Conservation (phyloP, 2,888 invertebrate genomes). For the Cryptus armator region DNA sequence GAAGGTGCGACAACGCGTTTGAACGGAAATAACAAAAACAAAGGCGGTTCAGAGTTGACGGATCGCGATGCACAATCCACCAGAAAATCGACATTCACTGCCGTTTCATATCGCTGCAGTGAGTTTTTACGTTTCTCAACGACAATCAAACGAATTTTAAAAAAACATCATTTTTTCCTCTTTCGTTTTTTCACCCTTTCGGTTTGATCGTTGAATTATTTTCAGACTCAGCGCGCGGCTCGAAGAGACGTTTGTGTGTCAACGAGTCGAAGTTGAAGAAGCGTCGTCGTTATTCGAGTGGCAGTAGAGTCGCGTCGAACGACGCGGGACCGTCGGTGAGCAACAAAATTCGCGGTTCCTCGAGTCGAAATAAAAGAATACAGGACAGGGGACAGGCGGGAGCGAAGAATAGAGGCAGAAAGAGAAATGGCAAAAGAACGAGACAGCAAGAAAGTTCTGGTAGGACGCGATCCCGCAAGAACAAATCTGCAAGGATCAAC, state of each 20-base stretch:
- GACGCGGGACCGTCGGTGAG: constrained; percentile 59
- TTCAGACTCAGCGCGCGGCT: constrained; percentile 50
- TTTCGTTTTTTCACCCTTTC: not conserved
- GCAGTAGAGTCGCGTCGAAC: constrained; percentile 53
- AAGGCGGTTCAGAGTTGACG: constrained; percentile 41
- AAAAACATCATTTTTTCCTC: not conserved
- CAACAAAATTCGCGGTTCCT: constrained; percentile 65
- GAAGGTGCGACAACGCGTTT: constrained; percentile 69
- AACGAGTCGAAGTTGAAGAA: constrained; percentile 48
- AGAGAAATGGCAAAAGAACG: constrained; percentile 69
- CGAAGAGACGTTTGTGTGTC: constrained; percentile 54
- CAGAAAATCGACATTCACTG: constrained; percentile 33
- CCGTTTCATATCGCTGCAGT: constrained; percentile 54
- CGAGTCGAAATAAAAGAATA: constrained; percentile 66
- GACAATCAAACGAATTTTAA: not conserved
- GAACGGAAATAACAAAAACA: constrained; percentile 73
- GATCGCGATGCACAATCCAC: constrained; percentile 49
- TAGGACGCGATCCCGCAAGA: constrained; percentile 52
- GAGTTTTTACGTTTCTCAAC: constrained; percentile 24
- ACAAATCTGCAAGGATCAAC: constrained; percentile 29
- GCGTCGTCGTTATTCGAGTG: constrained; percentile 67
- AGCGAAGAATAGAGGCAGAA: constrained; percentile 73
- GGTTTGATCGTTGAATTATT: not conserved
- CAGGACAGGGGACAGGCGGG: constrained; percentile 67
- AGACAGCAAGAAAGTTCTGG: constrained; percentile 43